A percentile compares a stretch with the other conserved stretches of the same genome.
Conservation (phyloP, 2,797 vertebrate species). For the Bovichtus diacanthus region DNA sequence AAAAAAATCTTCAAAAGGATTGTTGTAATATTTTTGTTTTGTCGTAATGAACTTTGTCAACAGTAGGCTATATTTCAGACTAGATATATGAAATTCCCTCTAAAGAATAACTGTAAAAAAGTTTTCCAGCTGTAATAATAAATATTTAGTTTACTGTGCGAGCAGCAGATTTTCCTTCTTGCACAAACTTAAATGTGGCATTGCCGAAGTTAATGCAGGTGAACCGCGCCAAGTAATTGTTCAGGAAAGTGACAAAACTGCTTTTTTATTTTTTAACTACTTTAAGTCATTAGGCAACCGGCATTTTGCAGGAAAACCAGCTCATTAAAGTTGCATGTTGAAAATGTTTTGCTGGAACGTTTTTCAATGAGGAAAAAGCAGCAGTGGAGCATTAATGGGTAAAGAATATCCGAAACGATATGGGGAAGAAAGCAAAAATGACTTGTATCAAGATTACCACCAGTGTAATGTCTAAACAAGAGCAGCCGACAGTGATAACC, state of each 20-base stretch:
- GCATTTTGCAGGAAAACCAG: neutral
- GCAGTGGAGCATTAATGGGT: neutral
- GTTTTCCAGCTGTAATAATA: neutral
- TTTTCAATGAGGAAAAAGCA: constrained; percentile 11
- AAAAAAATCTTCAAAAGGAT: neutral
- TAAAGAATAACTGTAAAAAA: neutral
- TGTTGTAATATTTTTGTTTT: neutral
- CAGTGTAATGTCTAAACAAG: neutral
- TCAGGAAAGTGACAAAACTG: neutral
- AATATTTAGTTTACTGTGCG: neutral
- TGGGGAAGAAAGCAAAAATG: neutral
- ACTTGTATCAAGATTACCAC: neutral
- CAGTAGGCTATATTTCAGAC: constrained; percentile 1
- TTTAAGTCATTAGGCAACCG: neutral
- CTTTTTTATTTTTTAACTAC: neutral
- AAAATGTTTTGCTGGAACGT: neutral
- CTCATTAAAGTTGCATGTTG: neutral
- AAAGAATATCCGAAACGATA: neutral
- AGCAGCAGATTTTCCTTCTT: neutral
- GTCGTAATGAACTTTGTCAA: neutral
- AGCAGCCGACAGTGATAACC: neutral
- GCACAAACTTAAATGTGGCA: neutral
- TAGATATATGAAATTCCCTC: neutral
- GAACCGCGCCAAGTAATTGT: neutral
- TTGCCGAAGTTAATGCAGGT: neutral